These are phyloP conservation scores for Rafetus swinhoei DNA, from an alignment of 2,113 vertebrate genomes.

Conservation along the genomic window DNA sequence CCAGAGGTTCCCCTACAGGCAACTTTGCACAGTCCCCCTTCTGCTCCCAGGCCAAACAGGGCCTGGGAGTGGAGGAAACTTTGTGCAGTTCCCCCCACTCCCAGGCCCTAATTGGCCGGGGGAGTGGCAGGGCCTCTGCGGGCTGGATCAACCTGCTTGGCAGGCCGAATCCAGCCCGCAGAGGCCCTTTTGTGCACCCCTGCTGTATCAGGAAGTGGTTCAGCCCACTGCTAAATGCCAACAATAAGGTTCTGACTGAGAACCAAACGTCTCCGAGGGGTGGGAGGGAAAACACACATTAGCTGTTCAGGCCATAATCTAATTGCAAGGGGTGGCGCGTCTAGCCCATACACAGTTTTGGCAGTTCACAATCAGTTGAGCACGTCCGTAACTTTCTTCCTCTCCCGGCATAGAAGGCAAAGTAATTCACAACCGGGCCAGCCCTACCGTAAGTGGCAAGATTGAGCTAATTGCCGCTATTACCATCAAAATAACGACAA, in stretches of 20 bases:
- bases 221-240: fast-evolving
- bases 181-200: too few species aligned
- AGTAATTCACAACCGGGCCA: neutral
- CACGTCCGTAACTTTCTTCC: neutral
- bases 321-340: neutral
- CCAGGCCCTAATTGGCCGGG: too few species aligned
- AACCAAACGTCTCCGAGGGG: fast-evolving
- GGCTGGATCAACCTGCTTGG: too few species aligned
- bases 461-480: neutral
- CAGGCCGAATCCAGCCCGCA: too few species aligned
- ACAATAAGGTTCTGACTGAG: neutral
- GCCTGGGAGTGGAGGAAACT: too few species aligned
- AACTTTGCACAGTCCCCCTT: too few species aligned
- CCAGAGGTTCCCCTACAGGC: too few species aligned
- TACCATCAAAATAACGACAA: neutral
- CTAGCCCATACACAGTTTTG: neutral
- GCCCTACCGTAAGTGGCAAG: neutral
- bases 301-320: neutral
- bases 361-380: neutral
- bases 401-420: neutral
- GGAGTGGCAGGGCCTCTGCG: too few species aligned
- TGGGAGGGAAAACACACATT: neutral
- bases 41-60: too few species aligned
- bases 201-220: neutral
- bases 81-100: too few species aligned